These are phyloP conservation scores for Folsomia manolachei DNA, from an alignment of 2,888 invertebrate species.

Conservation along the genomic window DNA sequence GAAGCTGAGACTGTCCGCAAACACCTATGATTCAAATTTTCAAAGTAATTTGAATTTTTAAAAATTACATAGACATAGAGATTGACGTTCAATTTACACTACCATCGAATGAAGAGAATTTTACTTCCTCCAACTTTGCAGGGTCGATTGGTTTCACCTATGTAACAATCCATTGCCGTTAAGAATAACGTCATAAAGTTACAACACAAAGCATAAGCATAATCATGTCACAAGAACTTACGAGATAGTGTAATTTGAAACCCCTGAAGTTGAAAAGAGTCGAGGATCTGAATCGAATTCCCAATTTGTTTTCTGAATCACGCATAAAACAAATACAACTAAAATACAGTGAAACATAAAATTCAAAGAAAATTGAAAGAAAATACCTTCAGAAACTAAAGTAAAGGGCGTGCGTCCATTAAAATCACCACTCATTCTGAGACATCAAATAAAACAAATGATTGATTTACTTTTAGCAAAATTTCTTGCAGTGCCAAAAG, in stretches of 20 bases:
- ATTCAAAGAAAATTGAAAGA: too few species aligned
- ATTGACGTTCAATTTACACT: not conserved
- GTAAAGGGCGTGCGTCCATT: constrained; percentile 48
- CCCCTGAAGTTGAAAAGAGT: constrained; percentile 50
- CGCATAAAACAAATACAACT: too few species aligned
- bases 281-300: constrained; percentile 49
- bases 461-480: not conserved
- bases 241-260: constrained; percentile 48
- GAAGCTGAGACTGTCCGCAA: constrained; percentile 37
- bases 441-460: not conserved
- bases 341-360: too few species aligned
- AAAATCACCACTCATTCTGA: constrained; percentile 48
- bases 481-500: too few species aligned
- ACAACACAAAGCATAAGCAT: too few species aligned
- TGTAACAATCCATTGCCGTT: not conserved
- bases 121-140: constrained; percentile 26
- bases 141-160: constrained; percentile 38
- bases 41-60: too few species aligned
- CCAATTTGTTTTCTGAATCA: constrained; percentile 48
- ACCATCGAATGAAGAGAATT: constrained; percentile 31
- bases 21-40: constrained; percentile 17
- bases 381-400: constrained; percentile 41
- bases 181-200: not conserved
- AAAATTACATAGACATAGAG: not conserved
- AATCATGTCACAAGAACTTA: constrained; percentile 23